Conservation (phyloP, 1,140 invertebrate genomes). For the Brachionus asplanchnoidis region DNA sequence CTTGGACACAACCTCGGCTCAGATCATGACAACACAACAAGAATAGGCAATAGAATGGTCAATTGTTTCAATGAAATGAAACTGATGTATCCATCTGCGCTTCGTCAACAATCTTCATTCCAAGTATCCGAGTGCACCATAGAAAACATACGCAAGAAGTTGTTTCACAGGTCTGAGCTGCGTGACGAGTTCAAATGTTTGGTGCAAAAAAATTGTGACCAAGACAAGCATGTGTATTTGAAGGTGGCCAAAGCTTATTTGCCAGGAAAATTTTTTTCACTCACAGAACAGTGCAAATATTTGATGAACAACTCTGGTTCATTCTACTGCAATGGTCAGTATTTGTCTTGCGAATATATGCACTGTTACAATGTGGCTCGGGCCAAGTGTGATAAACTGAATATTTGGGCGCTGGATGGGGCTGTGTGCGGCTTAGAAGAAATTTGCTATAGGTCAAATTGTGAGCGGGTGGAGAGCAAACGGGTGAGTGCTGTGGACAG, state of each 20-base stretch:
- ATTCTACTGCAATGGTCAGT: neutral
- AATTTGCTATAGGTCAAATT: neutral
- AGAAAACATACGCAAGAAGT: neutral
- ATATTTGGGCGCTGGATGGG: neutral
- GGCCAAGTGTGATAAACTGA: neutral
- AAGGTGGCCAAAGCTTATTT: neutral
- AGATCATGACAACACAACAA: neutral
- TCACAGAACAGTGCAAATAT: neutral
- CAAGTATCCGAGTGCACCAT: neutral
- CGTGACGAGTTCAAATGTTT: neutral
- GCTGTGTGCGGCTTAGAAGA: neutral
- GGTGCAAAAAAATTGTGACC: neutral
- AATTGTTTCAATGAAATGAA: neutral
- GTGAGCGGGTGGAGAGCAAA: neutral
- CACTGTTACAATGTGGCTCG: neutral
- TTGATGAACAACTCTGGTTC: neutral
- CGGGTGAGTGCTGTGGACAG: neutral
- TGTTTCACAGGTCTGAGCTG: neutral
- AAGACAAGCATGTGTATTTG: neutral
- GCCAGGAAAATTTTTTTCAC: neutral
- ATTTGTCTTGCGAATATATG: neutral
- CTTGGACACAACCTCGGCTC: neutral
- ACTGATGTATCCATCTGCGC: neutral
- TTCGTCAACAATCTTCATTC: neutral
- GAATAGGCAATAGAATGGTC: neutral